Evolutionary conservation across 2,113 vertebrate genomes (phyloP), one percentile per base, ranked within the genome.

Genomic region (Aythya baeri): DNA sequence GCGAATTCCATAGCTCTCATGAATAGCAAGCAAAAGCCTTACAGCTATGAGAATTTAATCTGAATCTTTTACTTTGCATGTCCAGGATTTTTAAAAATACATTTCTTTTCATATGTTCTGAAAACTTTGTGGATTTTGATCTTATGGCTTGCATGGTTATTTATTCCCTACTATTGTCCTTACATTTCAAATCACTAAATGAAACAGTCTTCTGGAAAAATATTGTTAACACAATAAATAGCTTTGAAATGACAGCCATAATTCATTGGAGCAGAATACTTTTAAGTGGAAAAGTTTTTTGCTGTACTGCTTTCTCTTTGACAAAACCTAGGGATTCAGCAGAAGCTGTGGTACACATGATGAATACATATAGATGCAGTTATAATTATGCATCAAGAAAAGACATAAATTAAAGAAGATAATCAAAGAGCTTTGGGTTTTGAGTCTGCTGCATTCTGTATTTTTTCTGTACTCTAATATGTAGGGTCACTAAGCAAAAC

Each of bases 1-100:
- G 68, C 3, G 1, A 95, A 95, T 97, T 94, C 88, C 85, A 31
- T 78, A 87, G 83, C 94, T 84, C 49, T 96, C 91, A 93, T 94
- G 95, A 91, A 73, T 81, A 91, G 94, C 79, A 91, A 97, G 89
- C 86, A 96, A 96, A 97, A 96, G 87, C 88, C 95, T 96, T 90
- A 81, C 38, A 92, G 95, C 92, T 62, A 95, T 82, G 62, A 95
- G 79, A 95, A 88, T 96, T 97, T 96, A 97, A 89, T 96, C 34
- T 72, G 89, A 96, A 88, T 79, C 82, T 96, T 96, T 89, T 80
- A 79, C 96, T 97, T 88, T 93, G 83, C 93, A 73, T 84, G 86
- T 91, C 91, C 66, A 7, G 43, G 74, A 38, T 83, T 92, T 91
- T 90, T 75, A 1, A 21, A 87, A 88, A 79, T 85, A 57, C 15